Conservation (phyloP, 2,113 vertebrate genomes). For the Scopus umbretta region DNA sequence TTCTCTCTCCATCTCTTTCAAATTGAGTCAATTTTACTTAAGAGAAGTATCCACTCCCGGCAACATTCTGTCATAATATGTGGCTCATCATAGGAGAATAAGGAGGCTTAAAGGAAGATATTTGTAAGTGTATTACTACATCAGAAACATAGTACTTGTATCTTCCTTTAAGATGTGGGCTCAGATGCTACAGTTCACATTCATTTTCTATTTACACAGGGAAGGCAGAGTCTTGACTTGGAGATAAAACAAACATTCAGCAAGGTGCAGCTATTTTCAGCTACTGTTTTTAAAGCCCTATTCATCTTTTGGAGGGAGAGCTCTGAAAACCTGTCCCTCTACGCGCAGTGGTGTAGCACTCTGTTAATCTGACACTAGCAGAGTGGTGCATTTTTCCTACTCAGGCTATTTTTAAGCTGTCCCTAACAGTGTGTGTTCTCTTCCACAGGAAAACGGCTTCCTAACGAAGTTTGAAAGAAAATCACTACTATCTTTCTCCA, state of each 20-base stretch:
- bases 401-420: not conserved
- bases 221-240: not conserved
- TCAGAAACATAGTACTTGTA: not conserved
- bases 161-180: not conserved
- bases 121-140: not conserved
- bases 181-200: not conserved
- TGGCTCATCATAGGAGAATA: not conserved
- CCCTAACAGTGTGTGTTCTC: not conserved
- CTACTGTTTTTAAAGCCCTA: not conserved
- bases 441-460: constrained; percentile 71
- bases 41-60: not conserved
- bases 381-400: not conserved
- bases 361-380: not conserved
- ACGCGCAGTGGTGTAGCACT: not conserved
- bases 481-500: constrained; percentile 62
- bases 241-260: not conserved
- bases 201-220: not conserved
- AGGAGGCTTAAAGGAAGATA: not conserved
- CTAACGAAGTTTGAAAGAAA: constrained; percentile 68
- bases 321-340: not conserved
- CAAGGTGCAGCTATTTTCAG: constrained; percentile 5
- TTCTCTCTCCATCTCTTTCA: not conserved
- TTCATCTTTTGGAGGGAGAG: not conserved
- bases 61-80: not conserved
- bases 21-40: not conserved